Base-by-base conservation (phyloP, 2,888 invertebrate species). In the Dasysyrphus tricinctus region DNA sequence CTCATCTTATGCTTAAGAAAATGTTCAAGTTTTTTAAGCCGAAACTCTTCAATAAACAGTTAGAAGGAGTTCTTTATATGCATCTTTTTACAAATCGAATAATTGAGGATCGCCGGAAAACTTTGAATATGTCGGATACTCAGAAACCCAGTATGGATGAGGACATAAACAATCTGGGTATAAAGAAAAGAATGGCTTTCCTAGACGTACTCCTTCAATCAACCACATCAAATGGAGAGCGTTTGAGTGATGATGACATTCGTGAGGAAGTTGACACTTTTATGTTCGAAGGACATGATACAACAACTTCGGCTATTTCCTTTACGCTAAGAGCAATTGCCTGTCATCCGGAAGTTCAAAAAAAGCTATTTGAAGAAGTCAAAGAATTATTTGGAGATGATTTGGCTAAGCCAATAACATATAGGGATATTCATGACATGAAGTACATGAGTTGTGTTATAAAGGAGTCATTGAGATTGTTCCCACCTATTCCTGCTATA, bases 211-310 rank as follows among this genome's bases (percentile, higher is more conserved):
- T 96, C 7, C 90, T 96, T 19, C 92, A 95, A 70, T 93, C 94
- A 0, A 94, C 93, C 83, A 94, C 93, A 86, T 91, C 93, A 9
- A 93, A 94, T 59, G 95, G 94, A 0, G 89, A 93, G 74, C 93
- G 93, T 9, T 91, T 96, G 65, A 93, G 94, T 0, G 94, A 94
- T 78, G 91, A 93, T 16, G 94, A 94, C 76, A 94, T 96, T 24
- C 93, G 95, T 61, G 95, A 95, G 89, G 95, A 96, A 93, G 95
- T 96, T 0, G 95, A 95, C 88, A 96, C 96, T 0, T 96, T 96
- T 89, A 95, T 96, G 94, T 96, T 96, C 91, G 96, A 94, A 69
- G 92, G 92, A 2, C 92, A 92, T 70, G 92, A 92, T 42, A 93
- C 92, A 2, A 92, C 92, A 44, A 91, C 91, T 4, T 91, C 92